Conservation (phyloP, 2,797 vertebrate species). For the Tadarida brasiliensis region DNA sequence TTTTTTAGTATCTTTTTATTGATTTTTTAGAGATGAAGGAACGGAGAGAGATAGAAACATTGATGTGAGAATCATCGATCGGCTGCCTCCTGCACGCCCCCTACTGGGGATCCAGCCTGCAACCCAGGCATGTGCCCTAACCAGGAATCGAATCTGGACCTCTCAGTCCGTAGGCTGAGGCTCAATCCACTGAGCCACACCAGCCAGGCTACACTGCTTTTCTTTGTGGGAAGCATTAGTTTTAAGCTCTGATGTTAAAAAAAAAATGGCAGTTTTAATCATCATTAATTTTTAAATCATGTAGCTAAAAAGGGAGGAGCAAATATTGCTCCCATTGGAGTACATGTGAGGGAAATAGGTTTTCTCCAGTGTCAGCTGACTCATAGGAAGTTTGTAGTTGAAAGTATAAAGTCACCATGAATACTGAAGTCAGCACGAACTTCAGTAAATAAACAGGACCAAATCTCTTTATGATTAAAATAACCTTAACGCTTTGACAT, state of each 20-base stretch:
- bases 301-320: neutral
- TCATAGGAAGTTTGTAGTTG: neutral
- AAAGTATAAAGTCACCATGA: neutral
- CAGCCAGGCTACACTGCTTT: neutral
- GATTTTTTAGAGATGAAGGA: too few species aligned
- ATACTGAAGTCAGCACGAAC: neutral
- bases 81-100: too few species aligned
- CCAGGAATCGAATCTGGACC: too few species aligned
- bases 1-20: too few species aligned
- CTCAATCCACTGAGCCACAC: too few species aligned
- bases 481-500: neutral
- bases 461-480: constrained; percentile 44
- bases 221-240: neutral
- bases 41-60: too few species aligned
- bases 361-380: neutral
- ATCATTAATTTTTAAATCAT: constrained; percentile 14
- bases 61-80: too few species aligned
- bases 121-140: too few species aligned
- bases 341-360: neutral
- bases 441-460: neutral
- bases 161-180: too few species aligned
- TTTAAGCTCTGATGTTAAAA: neutral
- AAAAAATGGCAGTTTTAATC: neutral
- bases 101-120: too few species aligned
- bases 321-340: neutral